Evolutionary conservation across 2,797 vertebrate species (phyloP), one percentile per base, ranked within the genome.

Genomic region (Mionectes olivaceus): DNA sequence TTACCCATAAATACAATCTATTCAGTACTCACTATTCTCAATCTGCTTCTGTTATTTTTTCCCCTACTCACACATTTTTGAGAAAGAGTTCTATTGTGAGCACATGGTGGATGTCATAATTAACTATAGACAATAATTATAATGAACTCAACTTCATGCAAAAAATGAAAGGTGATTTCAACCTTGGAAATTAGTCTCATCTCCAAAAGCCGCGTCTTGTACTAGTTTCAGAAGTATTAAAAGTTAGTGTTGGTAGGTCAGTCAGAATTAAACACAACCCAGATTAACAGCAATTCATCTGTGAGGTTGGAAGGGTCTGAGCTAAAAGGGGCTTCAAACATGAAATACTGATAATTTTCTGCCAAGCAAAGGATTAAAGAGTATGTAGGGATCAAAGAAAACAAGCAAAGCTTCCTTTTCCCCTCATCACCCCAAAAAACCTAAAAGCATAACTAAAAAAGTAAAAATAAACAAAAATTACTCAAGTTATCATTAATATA

Each of bases 341-440:
- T 44, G 16, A 90, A 89, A 91, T 63, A 57, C 8, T 73, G 24
- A 60, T 63, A 84, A 63, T 19, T 2, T 83, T 78, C 60, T 83
- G 18, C 13, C 39, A 94, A 90, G 88, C 11, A 89, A 82, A 82
- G 30, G 7, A 89, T 77, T 92, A 89, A 90, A 83, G 23, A 13
- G 13, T 85, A 67, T 89, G 76, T 75, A 81, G 10, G 9, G 10
- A 80, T 89, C 46, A 90, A 94, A 95, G 19, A 53, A 80, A 89
- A 83, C 33, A 32, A 16, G 21, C 25, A 19, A 21, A 44, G 3
- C 4, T 65, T 77, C 5, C 1, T 44, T 65, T 67, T 55, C 19
- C 3, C 0, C 2, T 86, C 37, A 53, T 57, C 11, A 13, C 3
- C 6, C 4, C 3, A 5, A 7, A 33, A 33, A 91, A n/a, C 2